phyloP scores from a whole-genome alignment of 2,888 invertebrate genomes.

The Gymnoscelis rufifasciata region DNA sequence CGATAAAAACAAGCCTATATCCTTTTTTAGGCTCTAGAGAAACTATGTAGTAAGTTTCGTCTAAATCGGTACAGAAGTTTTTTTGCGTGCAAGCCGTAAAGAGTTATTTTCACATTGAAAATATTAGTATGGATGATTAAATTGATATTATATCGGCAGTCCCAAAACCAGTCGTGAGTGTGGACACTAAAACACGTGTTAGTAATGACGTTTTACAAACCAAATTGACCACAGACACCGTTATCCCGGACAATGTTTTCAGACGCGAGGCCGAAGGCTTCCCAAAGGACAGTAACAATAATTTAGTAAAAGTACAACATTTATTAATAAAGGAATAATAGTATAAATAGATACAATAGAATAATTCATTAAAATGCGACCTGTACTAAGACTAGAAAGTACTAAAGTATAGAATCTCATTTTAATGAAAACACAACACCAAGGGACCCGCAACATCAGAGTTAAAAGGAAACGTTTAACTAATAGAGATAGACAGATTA shows the following conservation, averaged over 20 bases:
- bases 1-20: no score
- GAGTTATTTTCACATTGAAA: no score
- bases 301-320: slow-evolving; percentile 52
- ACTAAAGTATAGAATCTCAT: slow-evolving; percentile 28
- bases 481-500: slow-evolving; percentile 52
- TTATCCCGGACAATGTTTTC: slow-evolving; percentile 72
- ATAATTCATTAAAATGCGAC: slow-evolving; percentile 35
- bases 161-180: slow-evolving; percentile 49
- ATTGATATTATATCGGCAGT: slow-evolving; percentile 33
- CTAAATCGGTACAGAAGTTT: no score
- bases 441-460: slow-evolving; percentile 45
- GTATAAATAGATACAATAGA: slow-evolving; percentile 29
- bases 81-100: no score
- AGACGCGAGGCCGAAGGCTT: slow-evolving; percentile 72
- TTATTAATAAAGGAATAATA: slow-evolving; percentile 31
- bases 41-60: slow-evolving; percentile 1
- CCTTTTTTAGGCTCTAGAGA: no score
- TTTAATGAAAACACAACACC: slow-evolving; percentile 36
- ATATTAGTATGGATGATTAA: neutral
- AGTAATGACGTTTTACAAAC: slow-evolving; percentile 65
- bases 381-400: neutral
- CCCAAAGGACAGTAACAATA: slow-evolving; percentile 61
- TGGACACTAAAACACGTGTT: slow-evolving; percentile 49
- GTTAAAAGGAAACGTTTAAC: slow-evolving; percentile 51
- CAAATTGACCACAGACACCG: slow-evolving; percentile 77